Base-by-base conservation (phyloP, 2,797 vertebrate species). In the Peromyscus eremicus region DNA sequence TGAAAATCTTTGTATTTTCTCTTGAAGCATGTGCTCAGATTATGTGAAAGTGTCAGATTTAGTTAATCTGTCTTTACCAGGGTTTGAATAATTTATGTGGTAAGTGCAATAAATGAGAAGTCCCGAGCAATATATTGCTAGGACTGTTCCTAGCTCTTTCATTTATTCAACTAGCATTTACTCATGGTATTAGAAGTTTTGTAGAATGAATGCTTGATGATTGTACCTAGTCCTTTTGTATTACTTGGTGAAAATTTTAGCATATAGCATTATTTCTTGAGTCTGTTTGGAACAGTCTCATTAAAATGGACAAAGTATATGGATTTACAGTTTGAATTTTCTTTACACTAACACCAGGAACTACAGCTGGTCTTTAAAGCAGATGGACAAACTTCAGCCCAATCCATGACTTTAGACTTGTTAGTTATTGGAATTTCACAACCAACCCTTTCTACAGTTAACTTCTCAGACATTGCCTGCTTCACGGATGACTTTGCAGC, bases 381-480 rank as follows among this genome's bases (percentile, higher is more conserved):
- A 37, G 95, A 97, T 82, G 93, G 91, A 66, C 92, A 97, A 89
- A 77, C 79, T 90, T 91, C 92, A 96, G 55, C 84, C 52, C 82
- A 95, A 55, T 37, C 27, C 55, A 85, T 94, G 86, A 80, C 64
- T 80, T 96, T 96, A 95, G 92, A 97, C 84, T 92, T 96, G 14
- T 97, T 96, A 68, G n/a, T 97, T 89, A 92, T 71, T 92, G 55
- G 82, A 91, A 77, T 93, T 92, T 49, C 96, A 77, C 99, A 99
- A 95, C 98, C 98, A 96, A 98, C 98, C 96, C 98, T 99, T 91
- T 98, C 98, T 92, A 96, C 98, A 10, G 95, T 99, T 97, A 79
- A 99, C 99, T 93, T 98, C 98, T 97, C 99, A 99, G 97, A 97
- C 76, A 73, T 98, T 98, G 66, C 97, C 98, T 96, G 97, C 92